phyloP scores from a whole-genome alignment of 2,113 vertebrate species.

The Picathartes gymnocephalus region DNA sequence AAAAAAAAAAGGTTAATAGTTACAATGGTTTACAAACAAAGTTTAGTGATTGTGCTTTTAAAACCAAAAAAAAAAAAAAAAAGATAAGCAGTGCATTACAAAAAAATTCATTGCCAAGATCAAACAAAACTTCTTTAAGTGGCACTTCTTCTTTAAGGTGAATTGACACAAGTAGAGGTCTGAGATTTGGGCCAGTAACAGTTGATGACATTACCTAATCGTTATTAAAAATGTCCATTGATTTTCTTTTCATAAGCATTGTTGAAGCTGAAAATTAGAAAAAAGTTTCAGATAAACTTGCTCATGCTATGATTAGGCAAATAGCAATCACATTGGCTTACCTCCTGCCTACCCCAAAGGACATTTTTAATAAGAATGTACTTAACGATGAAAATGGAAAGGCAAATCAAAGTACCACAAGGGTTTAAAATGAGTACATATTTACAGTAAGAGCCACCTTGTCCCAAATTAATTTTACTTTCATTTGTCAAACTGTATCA shows the following conservation, averaged over 20 bases:
- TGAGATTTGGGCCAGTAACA: conserved; percentile 76
- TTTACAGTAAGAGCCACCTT: conserved; percentile 88
- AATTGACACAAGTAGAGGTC: conserved; percentile 83
- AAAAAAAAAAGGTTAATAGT: conserved; percentile 97
- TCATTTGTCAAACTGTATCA: conserved; percentile 47
- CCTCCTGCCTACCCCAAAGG: conserved; percentile 65
- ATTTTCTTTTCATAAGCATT: conserved; percentile 50
- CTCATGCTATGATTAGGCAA: conserved; percentile 59
- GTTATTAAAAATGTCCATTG: conserved; percentile 73
- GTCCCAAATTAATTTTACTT: conserved; percentile 77
- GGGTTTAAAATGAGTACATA: conserved; percentile 86
- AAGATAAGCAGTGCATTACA: conserved; percentile 96
- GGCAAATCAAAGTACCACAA: conserved; percentile 90
- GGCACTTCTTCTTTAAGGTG: conserved; percentile 90
- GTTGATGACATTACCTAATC: conserved; percentile 58
- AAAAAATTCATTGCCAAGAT: conserved; percentile 75
- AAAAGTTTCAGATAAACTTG: conserved; percentile 64
- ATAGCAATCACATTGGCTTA: conserved; percentile 66
- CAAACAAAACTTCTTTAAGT: conserved; percentile 85
- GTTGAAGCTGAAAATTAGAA: conserved; percentile 67
- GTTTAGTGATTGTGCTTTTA: conserved; percentile 99
- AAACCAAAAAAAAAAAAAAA: conserved; percentile 94
- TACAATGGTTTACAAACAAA: conserved; percentile 99
- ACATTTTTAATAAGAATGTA: conserved; percentile 84
- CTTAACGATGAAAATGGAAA: conserved; percentile 84